Evolutionary conservation across 2,888 invertebrate species (phyloP).

Genomic region (Gymnosoma rotundatum): DNA sequence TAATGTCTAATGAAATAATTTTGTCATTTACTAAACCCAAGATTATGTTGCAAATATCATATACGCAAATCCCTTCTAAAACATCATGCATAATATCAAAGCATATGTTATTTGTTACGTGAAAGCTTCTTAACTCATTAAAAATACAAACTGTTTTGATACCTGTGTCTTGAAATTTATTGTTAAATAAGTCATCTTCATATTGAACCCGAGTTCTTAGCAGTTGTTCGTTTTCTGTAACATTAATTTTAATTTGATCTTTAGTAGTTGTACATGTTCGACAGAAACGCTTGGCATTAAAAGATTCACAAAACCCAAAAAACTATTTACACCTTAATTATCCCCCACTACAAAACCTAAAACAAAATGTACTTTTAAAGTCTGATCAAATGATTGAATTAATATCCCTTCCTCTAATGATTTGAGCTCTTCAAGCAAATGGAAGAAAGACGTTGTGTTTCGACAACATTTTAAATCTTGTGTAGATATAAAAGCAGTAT

Average conservation of each 20-base stretch:
- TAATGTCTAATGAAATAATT: slow-evolving; percentile 61
- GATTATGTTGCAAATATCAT: slow-evolving; percentile 69
- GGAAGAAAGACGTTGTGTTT: slow-evolving; percentile 61
- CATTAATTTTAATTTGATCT: too few species aligned
- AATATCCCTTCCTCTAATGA: slow-evolving; percentile 62
- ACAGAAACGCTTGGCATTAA: slow-evolving; percentile 71
- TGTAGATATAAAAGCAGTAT: slow-evolving; percentile 57
- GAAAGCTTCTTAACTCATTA: slow-evolving; percentile 48
- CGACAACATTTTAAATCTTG: slow-evolving; percentile 63
- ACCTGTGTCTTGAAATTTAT: neutral
- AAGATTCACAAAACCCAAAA: slow-evolving; percentile 68
- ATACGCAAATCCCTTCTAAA: slow-evolving; percentile 64
- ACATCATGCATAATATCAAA: slow-evolving; percentile 53
- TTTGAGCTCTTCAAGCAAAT: slow-evolving; percentile 68
- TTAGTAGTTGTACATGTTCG: slow-evolving; percentile 69
- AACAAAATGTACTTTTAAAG: slow-evolving; percentile 57
- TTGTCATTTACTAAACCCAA: slow-evolving; percentile 60
- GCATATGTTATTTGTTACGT: slow-evolving; percentile 37
- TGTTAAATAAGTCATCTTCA: too few species aligned
- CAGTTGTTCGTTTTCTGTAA: slow-evolving; percentile 58
- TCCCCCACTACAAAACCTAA: slow-evolving; percentile 61
- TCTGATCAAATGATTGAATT: slow-evolving; percentile 59
- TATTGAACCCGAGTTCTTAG: slow-evolving; percentile 56
- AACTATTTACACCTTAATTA: slow-evolving; percentile 59
- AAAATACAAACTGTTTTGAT: slow-evolving; percentile 52